Evolutionary conservation across 2,113 vertebrate genomes (phyloP).

Genomic region (Onychostoma macrolepis): DNA sequence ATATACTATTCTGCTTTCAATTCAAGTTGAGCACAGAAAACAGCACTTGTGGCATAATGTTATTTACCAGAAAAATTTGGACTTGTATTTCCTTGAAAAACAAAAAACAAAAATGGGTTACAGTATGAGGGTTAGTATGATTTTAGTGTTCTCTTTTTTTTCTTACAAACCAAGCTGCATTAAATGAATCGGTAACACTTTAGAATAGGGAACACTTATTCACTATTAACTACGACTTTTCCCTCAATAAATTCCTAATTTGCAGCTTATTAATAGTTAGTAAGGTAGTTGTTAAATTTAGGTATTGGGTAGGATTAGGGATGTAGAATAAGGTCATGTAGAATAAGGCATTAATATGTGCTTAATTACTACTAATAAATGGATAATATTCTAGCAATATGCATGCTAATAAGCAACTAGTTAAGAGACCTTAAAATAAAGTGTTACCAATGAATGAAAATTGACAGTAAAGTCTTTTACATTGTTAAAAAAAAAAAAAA

Average conservation of each 20-base stretch:
- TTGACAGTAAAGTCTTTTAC: background rate
- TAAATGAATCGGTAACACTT: background rate
- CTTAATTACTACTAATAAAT: too few relatives aligned
- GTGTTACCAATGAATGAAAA: background rate
- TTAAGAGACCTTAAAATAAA: too few relatives aligned
- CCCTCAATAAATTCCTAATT: too few relatives aligned
- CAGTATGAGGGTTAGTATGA: background rate
- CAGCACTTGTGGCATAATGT: background rate
- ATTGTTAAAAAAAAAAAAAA: background rate
- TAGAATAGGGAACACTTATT: too few relatives aligned
- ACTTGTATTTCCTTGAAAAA: background rate
- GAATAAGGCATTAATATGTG: too few relatives aligned
- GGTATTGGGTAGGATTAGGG: too few relatives aligned
- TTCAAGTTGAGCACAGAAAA: background rate
- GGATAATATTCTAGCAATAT: too few relatives aligned
- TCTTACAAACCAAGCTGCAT: background rate
- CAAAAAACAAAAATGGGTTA: background rate
- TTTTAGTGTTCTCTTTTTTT: background rate
- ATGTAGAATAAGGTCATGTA: too few relatives aligned
- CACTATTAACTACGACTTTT: too few relatives aligned
- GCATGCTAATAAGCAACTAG: too few relatives aligned
- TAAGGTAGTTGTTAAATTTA: too few relatives aligned
- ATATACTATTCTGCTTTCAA: background rate
- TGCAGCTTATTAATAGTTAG: too few relatives aligned
- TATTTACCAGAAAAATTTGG: background rate